Base-by-base conservation (phyloP, 1,140 invertebrate genomes). In the Chlorops oryzae region DNA sequence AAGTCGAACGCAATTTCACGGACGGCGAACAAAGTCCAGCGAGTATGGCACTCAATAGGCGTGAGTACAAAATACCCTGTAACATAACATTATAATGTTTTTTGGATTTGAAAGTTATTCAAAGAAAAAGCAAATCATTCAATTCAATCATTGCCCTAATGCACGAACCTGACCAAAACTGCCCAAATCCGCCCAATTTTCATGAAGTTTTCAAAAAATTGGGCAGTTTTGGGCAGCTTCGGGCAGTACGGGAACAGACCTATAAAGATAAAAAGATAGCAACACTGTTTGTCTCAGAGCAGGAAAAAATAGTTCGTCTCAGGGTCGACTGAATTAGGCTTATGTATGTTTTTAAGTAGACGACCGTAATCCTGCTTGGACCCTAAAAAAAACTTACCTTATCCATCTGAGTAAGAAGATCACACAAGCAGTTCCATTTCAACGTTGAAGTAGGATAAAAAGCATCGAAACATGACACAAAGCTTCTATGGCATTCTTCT, bases 391-490 rank as follows among this genome's bases (percentile, higher is more conserved):
- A 53, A 62, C 73, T 73, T 77, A 88, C 86, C 73, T 86, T 86
- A 57, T 90, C 82, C 52, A 90, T 86, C 61, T 88, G 80, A 34
- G 79, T 79, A 17, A 96, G 74, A 13, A 96, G 72, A 64, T 93
- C 88, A 74, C 92, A 95, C 0, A 97, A 71, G 62, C 88, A 88
- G 49, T 85, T 85, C 93, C 94, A 96, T 69, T 96, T 96, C 17
- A 96, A 75, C 49, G 83, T 85, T 0, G 89, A 87, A 1, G 92
- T 96, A 0, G 95, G 93, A 75, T 95, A 97, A 75, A 97, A 97
- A 1, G 91, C 91, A 74, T 96, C 91, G 64, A 94, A 97, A 72
- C 93, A 96, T 3, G 85, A 77, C 3, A 92, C 86, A 68, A 96
- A 93, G 9, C 92, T 94, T 45, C 84, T 80, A 59, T 96, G 90